These are phyloP conservation scores for Muntiacus reevesi DNA, from an alignment of 2,113 vertebrate species.

Conservation along the genomic window DNA sequence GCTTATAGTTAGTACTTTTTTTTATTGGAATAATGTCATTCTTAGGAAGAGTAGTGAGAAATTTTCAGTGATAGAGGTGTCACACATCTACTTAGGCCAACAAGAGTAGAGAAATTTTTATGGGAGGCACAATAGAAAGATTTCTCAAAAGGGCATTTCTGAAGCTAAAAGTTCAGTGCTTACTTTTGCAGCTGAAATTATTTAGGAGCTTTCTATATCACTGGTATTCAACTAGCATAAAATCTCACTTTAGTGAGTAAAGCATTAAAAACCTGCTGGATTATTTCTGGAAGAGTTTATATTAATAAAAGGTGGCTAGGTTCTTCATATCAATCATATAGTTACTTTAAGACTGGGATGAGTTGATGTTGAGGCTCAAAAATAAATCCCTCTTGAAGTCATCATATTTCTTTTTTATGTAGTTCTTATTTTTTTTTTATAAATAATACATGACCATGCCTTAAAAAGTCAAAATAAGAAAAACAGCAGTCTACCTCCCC, in stretches of 20 bases:
- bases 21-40: not conserved
- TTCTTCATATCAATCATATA: not conserved
- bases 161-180: not conserved
- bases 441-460: constrained; percentile 29
- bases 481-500: not conserved
- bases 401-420: constrained; percentile 17
- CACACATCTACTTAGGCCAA: not conserved
- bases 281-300: not conserved
- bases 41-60: not conserved
- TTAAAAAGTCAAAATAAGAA: constrained; percentile 36
- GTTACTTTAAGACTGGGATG: not conserved
- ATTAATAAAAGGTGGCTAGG: not conserved
- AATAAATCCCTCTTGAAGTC: constrained; percentile 19
- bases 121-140: not conserved
- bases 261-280: not conserved
- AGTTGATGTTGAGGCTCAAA: not conserved
- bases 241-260: not conserved
- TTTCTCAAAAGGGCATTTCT: not conserved
- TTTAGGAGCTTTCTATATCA: not conserved
- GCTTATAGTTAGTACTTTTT: not conserved
- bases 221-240: not conserved
- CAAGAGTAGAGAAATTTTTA: not conserved
- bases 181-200: constrained; percentile 23
- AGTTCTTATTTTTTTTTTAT: constrained; percentile 20
- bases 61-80: not conserved